phyloP scores from a whole-genome alignment of 2,888 invertebrate species.

The Polia nebulosa region DNA sequence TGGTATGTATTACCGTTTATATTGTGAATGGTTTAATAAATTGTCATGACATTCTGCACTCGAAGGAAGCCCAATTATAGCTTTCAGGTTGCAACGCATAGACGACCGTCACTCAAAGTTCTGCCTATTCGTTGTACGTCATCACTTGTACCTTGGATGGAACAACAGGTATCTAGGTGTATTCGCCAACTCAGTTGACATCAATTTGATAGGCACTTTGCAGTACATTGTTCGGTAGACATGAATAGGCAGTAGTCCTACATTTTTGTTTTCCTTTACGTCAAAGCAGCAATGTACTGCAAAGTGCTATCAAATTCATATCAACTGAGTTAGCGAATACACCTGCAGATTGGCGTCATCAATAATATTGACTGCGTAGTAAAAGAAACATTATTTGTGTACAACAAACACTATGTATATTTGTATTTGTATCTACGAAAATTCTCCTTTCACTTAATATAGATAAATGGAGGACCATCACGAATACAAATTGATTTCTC shows the following conservation, averaged over 20 bases:
- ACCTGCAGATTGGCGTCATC: slow-evolving; percentile 33
- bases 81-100: neutral
- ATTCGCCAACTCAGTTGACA: too few relatives aligned
- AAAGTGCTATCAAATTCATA: too few relatives aligned
- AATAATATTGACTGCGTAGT: slow-evolving; percentile 25
- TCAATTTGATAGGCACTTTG: too few relatives aligned
- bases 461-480: slow-evolving; percentile 59
- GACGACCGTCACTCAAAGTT: neutral
- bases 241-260: too few relatives aligned
- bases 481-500: slow-evolving; percentile 61
- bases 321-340: too few relatives aligned
- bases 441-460: slow-evolving; percentile 45
- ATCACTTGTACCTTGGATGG: slow-evolving; percentile 1
- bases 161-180: too few relatives aligned
- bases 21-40: neutral
- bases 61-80: neutral
- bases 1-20: neutral
- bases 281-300: too few relatives aligned
- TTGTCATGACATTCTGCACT: neutral
- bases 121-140: slow-evolving; percentile 12
- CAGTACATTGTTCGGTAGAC: too few relatives aligned
- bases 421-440: slow-evolving; percentile 41
- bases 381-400: slow-evolving; percentile 20
- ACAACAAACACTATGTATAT: slow-evolving; percentile 26
- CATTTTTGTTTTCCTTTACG: too few relatives aligned